Conservation (phyloP, 2,113 vertebrate genomes). For the Burhinus bistriatus region DNA sequence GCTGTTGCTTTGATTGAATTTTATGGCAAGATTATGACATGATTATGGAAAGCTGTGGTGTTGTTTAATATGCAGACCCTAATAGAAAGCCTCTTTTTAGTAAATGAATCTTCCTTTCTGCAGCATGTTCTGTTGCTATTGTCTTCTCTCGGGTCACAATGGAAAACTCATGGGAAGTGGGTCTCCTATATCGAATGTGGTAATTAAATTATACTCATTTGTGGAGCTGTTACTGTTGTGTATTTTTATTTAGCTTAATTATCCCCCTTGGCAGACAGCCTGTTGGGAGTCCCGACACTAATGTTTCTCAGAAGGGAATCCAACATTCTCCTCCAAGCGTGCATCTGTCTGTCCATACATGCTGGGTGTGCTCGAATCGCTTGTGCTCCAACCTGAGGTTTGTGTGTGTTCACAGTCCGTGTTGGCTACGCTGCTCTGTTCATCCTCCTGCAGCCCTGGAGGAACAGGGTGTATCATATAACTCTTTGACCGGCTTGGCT, state of each 20-base stretch:
- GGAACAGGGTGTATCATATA: not conserved
- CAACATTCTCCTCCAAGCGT: constrained; percentile 21
- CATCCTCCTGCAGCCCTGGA: not conserved
- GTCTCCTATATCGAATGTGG: constrained; percentile 26
- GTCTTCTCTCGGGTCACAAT: constrained; percentile 39
- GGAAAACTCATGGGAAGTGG: constrained; percentile 52
- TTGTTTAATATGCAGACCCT: constrained; percentile 36
- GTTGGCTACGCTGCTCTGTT: not conserved
- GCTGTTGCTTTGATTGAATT: constrained; percentile 62
- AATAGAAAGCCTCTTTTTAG: constrained; percentile 19
- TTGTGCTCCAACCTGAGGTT: not conserved
- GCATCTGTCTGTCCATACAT: not conserved
- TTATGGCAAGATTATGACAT: constrained; percentile 49
- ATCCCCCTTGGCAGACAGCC: constrained; percentile 59
- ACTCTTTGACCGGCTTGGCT: not conserved
- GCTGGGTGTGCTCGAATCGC: not conserved
- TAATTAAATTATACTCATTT: constrained; percentile 69
- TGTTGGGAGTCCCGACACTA: constrained; percentile 41
- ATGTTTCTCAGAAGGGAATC: constrained; percentile 46
- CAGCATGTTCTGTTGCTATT: constrained; percentile 9
- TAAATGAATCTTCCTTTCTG: constrained; percentile 21
- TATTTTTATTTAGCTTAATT: constrained; percentile 65
- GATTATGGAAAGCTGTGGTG: constrained; percentile 30
- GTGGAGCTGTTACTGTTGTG: constrained; percentile 47
- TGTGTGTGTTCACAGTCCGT: accelerated